These are phyloP conservation scores for Anguilla marmorata DNA, from an alignment of 2,797 vertebrate genomes.

Conservation along the genomic window DNA sequence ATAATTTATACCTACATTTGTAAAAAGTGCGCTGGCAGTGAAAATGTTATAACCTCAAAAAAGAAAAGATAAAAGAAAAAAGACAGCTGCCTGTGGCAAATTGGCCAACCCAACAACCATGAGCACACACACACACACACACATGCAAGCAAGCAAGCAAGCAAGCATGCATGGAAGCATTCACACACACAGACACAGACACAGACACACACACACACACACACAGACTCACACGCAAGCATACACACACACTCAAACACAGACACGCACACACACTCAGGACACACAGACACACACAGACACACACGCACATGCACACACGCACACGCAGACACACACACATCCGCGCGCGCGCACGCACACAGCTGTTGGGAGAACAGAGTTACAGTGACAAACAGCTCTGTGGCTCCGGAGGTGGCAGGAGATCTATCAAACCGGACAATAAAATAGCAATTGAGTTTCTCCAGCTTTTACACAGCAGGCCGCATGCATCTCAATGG, in stretches of 20 bases:
- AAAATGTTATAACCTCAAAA: not conserved
- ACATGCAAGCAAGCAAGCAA: not conserved
- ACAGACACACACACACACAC: conserved; percentile 24
- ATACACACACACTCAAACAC: conserved; percentile 42
- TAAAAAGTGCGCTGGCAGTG: not conserved
- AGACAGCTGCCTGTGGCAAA: not conserved
- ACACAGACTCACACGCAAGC: conserved; percentile 20
- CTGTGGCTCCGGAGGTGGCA: conserved; percentile 94
- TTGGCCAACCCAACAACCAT: conserved; percentile 33
- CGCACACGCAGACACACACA: not conserved
- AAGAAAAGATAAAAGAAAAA: not conserved
- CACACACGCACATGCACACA: not conserved
- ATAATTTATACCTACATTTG: not conserved
- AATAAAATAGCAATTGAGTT: conserved; percentile 99
- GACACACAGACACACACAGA: conserved; percentile 25
- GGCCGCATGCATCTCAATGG: conserved; percentile 86
- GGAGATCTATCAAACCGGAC: conserved; percentile 99
- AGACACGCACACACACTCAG: conserved; percentile 23
- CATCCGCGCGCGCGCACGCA: not conserved
- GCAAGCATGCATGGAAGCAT: not conserved
- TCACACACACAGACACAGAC: conserved; percentile 41
- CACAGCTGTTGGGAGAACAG: conserved; percentile 82
- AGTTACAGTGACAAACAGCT: conserved; percentile 98
- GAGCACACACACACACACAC: conserved; percentile 8
- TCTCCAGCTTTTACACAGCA: conserved; percentile 96